phyloP scores from a whole-genome alignment of 2,113 vertebrate genomes.

The Myodes glareolus region DNA sequence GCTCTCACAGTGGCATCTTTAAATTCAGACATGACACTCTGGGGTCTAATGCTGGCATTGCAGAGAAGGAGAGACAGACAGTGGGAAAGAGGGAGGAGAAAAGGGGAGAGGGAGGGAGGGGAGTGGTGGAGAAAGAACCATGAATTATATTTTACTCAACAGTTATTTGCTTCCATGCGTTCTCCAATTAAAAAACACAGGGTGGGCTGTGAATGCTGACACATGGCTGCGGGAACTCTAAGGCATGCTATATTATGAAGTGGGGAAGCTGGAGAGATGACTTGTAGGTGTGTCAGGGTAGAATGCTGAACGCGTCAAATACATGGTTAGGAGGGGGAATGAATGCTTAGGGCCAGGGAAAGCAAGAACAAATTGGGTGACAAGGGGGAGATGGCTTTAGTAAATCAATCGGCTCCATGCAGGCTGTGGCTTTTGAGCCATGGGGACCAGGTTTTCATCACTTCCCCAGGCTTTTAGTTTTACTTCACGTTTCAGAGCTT shows the following conservation, averaged over 20 bases:
- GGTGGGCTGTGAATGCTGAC: neutral
- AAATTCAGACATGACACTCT: neutral
- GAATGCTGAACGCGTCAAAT: neutral
- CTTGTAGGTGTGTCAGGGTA: neutral
- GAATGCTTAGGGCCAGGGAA: neutral
- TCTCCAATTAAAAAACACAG: neutral
- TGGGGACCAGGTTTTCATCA: neutral
- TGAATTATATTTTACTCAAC: neutral
- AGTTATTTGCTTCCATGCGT: neutral
- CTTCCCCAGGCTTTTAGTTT: slow-evolving; percentile 10
- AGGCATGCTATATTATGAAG: neutral
- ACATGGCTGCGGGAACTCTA: slow-evolving; percentile 1
- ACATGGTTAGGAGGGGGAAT: neutral
- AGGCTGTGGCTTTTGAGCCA: neutral
- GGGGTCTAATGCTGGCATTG: neutral
- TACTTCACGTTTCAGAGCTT: slow-evolving; percentile 28
- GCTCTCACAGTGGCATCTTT: neutral
- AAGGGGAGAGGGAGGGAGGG: no score
- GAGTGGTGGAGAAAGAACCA: neutral
- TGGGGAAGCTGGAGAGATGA: neutral
- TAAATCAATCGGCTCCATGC: neutral
- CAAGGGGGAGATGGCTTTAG: slow-evolving; percentile 6
- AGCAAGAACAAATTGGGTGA: neutral
- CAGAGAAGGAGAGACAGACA: neutral
- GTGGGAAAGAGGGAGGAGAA: neutral